Evolutionary conservation across 2,113 vertebrate genomes (phyloP).

Genomic region (Mastomys coucha): DNA sequence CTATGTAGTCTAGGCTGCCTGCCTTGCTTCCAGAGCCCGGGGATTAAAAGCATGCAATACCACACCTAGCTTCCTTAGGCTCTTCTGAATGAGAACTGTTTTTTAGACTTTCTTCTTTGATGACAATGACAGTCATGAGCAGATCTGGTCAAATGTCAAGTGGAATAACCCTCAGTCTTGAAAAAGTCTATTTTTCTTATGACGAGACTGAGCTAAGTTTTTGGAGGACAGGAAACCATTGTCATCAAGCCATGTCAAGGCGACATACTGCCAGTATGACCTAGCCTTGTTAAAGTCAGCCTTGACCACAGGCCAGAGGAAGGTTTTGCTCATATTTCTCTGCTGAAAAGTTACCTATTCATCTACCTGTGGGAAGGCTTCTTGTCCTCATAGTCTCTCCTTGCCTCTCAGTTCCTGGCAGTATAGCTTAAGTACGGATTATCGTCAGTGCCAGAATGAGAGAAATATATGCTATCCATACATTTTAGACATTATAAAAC

Average conservation of each 20-base stretch:
- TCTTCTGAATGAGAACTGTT: background rate
- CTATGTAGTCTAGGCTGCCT: background rate
- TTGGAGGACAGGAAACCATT: background rate
- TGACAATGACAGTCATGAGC: background rate
- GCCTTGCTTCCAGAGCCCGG: background rate
- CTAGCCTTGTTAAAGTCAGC: background rate
- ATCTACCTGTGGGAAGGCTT: background rate
- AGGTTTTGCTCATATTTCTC: background rate
- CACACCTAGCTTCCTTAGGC: background rate
- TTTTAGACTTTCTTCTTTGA: background rate
- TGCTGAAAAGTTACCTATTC: background rate
- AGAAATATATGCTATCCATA: background rate
- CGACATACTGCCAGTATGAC: fast-evolving
- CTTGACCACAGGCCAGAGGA: background rate
- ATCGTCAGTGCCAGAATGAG: background rate
- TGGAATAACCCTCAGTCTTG: background rate
- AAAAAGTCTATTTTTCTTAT: background rate
- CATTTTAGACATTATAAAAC: conserved; percentile 8
- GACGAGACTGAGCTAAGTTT: background rate
- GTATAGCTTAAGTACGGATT: background rate
- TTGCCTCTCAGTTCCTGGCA: background rate
- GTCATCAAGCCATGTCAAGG: background rate
- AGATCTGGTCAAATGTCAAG: background rate
- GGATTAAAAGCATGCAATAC: background rate
- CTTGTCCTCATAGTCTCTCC: background rate